These are phyloP conservation scores for Leptogaster cylindrica DNA, from an alignment of 2,888 invertebrate genomes.

Conservation along the genomic window DNA sequence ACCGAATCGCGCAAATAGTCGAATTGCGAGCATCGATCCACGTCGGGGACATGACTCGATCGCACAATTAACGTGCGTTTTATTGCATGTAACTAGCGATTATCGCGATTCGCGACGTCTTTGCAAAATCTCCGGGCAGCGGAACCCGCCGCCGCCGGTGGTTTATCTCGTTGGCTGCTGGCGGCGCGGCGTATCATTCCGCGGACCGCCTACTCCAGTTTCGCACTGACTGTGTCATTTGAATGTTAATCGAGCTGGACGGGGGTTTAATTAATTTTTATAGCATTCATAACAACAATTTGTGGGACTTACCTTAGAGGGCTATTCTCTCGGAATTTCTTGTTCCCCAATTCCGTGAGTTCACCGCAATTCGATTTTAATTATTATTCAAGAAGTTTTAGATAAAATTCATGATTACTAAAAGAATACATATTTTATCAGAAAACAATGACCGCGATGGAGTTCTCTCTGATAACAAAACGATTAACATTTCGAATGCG, in stretches of 20 bases:
- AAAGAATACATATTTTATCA: no score
- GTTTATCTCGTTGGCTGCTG: neutral
- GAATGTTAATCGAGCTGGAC: slow-evolving; percentile 31
- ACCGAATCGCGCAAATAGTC: neutral
- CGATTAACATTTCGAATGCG: no score
- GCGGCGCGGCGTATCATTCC: slow-evolving; percentile 5
- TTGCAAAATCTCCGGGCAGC: neutral
- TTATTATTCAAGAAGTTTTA: neutral
- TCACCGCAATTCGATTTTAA: neutral
- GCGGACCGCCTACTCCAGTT: slow-evolving; percentile 27
- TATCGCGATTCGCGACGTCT: slow-evolving; percentile 8
- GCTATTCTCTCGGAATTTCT: neutral
- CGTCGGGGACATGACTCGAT: neutral
- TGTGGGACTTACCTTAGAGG: slow-evolving; percentile 18
- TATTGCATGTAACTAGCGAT: slow-evolving; percentile 25
- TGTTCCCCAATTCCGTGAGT: neutral
- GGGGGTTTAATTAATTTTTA: slow-evolving; percentile 40
- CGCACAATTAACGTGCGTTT: slow-evolving; percentile 22
- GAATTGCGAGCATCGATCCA: neutral
- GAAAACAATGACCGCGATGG: no score
- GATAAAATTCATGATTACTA: neutral
- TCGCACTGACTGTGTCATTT: slow-evolving; percentile 24
- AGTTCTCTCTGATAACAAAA: no score
- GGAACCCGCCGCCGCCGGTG: slow-evolving; percentile 6
- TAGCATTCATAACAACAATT: slow-evolving; percentile 34